Conservation (phyloP, 2,888 invertebrate genomes). For the Polydrusus cervinus region DNA sequence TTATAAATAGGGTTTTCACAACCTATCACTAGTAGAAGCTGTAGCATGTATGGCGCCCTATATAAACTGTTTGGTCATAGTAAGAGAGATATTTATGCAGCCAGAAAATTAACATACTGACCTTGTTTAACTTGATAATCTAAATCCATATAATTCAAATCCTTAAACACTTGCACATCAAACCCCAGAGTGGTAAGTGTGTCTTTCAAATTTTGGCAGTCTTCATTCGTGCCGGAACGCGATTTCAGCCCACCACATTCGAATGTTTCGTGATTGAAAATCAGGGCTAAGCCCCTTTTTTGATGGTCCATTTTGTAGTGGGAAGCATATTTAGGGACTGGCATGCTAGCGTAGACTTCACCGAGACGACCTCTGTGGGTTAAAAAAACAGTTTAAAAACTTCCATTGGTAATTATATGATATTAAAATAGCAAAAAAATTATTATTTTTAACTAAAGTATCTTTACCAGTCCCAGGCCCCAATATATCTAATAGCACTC, state of each 20-base stretch:
- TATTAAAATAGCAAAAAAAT: no score
- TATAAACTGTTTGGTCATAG: no score
- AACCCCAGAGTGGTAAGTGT: constrained; percentile 81
- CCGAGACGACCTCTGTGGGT: constrained; percentile 37
- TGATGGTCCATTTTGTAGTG: constrained; percentile 92
- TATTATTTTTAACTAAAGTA: no score
- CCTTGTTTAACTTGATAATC: constrained; percentile 65
- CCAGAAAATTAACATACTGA: constrained; percentile 38
- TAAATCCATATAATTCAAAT: constrained; percentile 82
- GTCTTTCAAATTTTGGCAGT: constrained; percentile 83
- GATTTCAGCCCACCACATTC: constrained; percentile 80
- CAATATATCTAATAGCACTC: no score
- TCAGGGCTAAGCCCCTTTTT: constrained; percentile 86
- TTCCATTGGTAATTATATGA: no score
- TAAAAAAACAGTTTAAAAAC: neutral
- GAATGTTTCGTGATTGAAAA: constrained; percentile 93
- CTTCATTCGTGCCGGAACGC: constrained; percentile 89
- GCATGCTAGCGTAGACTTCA: constrained; percentile 75
- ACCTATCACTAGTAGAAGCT: neutral
- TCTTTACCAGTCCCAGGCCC: no score
- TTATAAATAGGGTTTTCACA: no score
- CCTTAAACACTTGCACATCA: constrained; percentile 80
- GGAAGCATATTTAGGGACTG: constrained; percentile 79
- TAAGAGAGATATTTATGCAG: no score
- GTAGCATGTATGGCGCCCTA: no score